Conservation (phyloP, 2,888 invertebrate genomes). For the Endomychus coccineus region DNA sequence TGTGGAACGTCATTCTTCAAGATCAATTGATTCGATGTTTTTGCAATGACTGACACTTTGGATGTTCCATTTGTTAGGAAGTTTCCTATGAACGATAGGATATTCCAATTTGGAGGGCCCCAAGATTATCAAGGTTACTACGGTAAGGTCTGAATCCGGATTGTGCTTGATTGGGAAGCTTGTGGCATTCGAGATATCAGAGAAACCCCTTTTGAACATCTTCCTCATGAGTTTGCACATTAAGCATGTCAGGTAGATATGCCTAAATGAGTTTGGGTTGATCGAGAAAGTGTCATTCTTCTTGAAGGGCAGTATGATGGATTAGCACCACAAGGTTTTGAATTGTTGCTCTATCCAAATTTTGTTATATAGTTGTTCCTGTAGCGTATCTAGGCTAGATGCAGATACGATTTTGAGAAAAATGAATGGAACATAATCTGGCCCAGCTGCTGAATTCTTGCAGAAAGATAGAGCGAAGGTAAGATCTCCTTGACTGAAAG, state of each 20-base stretch:
- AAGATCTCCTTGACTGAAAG: slow-evolving; percentile 7
- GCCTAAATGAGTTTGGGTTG: slow-evolving; percentile 7
- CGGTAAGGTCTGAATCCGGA: slow-evolving; percentile 17
- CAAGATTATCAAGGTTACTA: slow-evolving; percentile 18
- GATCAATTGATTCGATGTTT: slow-evolving; percentile 1
- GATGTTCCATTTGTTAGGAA: slow-evolving; percentile 5
- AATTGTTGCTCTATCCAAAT: slow-evolving; percentile 9
- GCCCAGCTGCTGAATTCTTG: slow-evolving; percentile 9
- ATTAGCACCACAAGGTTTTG: slow-evolving; percentile 6
- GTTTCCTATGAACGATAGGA: not conserved
- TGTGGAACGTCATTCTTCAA: slow-evolving; percentile 6
- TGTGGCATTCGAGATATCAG: slow-evolving; percentile 17
- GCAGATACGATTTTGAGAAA: slow-evolving; percentile 8
- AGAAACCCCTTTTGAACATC: slow-evolving; percentile 8
- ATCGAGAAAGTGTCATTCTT: slow-evolving; percentile 2
- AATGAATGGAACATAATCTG: slow-evolving; percentile 4
- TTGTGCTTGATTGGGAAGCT: slow-evolving; percentile 16
- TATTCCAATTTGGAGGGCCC: slow-evolving; percentile 12
- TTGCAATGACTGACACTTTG: slow-evolving; percentile 3
- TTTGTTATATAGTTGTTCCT: slow-evolving; percentile 8
- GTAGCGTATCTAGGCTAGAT: not conserved
- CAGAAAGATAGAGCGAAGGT: not conserved
- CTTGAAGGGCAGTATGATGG: slow-evolving; percentile 9
- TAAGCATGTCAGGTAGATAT: slow-evolving; percentile 10
- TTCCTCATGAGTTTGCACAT: slow-evolving; percentile 10